Conservation (phyloP, 2,888 invertebrate species). For the Pristionchus maxplancki region DNA sequence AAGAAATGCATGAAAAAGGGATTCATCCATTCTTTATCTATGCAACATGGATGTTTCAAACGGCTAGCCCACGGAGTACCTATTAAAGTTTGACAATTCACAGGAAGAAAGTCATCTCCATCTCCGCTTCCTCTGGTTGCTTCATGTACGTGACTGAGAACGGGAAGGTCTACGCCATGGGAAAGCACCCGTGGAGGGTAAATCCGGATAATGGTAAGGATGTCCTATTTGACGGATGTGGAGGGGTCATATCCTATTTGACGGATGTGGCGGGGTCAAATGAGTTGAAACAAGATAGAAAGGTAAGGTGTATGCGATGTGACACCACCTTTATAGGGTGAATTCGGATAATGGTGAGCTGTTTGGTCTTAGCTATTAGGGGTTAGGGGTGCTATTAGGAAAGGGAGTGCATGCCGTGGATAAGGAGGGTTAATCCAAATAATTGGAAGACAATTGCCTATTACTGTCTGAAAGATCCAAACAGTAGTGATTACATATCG, state of each 20-base stretch:
- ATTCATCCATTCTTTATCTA: neutral
- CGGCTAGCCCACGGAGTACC: neutral
- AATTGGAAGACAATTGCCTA: too few relatives aligned
- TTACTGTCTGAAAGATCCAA: too few relatives aligned
- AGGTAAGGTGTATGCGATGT: conserved; percentile 88
- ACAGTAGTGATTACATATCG: too few relatives aligned
- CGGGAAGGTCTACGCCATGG: conserved; percentile 88
- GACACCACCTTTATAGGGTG: conserved; percentile 81
- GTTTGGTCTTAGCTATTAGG: neutral
- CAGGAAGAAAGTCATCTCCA: conserved; percentile 79
- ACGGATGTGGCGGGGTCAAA: neutral
- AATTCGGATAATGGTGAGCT: conserved; percentile 61
- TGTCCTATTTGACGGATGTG: too few relatives aligned
- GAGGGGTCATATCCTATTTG: neutral
- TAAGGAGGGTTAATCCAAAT: too few relatives aligned
- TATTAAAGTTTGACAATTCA: neutral
- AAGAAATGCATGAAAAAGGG: neutral
- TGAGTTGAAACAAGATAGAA: conserved; percentile 81
- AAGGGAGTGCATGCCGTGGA: too few relatives aligned
- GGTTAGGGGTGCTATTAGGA: neutral
- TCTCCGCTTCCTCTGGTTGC: conserved; percentile 94
- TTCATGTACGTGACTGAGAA: conserved; percentile 92
- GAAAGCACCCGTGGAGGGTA: conserved; percentile 81
- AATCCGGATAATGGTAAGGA: conserved; percentile 61
- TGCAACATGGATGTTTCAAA: neutral